Percentiles rank a stretch among this genome's conserved stretches.
These are phyloP conservation scores for Bostrychus sinensis DNA, from an alignment of 2,113 vertebrate species.

Conservation along the genomic window DNA sequence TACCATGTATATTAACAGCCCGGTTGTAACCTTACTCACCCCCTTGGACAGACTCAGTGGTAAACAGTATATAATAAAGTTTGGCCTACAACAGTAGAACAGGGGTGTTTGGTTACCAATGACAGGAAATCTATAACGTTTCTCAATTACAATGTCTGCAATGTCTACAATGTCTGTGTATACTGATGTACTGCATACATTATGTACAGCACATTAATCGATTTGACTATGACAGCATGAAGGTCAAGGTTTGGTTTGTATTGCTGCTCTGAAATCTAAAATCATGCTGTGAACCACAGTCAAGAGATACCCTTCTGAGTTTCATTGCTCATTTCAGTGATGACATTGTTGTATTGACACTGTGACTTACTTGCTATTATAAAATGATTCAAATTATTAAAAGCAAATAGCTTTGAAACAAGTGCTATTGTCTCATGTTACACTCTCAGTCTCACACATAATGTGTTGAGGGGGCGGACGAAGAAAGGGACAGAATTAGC, in stretches of 20 bases:
- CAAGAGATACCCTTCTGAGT: too few relatives aligned
- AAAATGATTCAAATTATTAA: not conserved
- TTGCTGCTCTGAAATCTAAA: constrained; percentile 12
- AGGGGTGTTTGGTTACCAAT: not conserved
- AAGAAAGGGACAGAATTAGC: constrained; percentile 72
- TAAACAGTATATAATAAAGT: constrained; percentile 14
- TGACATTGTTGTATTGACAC: not conserved
- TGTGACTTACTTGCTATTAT: not conserved
- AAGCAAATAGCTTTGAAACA: constrained; percentile 31
- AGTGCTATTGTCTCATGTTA: constrained; percentile 59
- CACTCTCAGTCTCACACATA: constrained; percentile 58
- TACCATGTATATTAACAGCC: not conserved
- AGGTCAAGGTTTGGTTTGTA: constrained; percentile 38
- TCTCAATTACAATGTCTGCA: constrained; percentile 29
- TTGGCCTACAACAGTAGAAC: constrained; percentile 11
- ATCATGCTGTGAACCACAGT: constrained; percentile 12
- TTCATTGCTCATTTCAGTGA: not conserved
- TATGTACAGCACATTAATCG: constrained; percentile 27
- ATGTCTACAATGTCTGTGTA: constrained; percentile 16
- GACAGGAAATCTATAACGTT: constrained; percentile 3
- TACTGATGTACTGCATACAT: constrained; percentile 37
- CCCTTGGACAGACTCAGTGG: constrained; percentile 47
- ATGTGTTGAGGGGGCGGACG: constrained; percentile 54
- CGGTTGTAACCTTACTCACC: constrained; percentile 54
- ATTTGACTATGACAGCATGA: constrained; percentile 12